Conservation (phyloP, 2,797 vertebrate species). For the Poeciliopsis gracilis region DNA sequence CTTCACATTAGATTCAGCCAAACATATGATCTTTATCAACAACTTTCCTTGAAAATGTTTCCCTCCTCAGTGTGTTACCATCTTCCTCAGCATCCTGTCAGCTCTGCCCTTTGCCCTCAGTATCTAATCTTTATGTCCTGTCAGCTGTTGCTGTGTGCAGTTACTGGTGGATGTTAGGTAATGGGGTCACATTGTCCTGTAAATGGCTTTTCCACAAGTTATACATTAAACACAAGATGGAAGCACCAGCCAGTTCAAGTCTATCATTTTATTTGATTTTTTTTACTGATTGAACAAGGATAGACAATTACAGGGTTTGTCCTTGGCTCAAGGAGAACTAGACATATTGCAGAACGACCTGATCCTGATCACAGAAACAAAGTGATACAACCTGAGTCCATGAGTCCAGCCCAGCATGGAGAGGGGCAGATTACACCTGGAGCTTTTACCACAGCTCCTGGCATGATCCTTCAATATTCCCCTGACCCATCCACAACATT, state of each 20-base stretch:
- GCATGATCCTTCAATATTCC: background rate
- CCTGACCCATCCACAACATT: background rate
- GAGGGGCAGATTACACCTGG: background rate
- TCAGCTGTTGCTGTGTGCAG: background rate
- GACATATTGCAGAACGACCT: background rate
- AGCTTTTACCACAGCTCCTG: background rate
- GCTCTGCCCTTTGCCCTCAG: background rate
- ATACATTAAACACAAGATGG: background rate
- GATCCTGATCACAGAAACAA: background rate
- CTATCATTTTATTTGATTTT: background rate
- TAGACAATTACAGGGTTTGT: background rate
- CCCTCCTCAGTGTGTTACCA: background rate
- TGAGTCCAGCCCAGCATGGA: background rate
- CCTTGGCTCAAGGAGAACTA: background rate
- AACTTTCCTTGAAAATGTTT: background rate
- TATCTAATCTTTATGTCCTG: background rate
- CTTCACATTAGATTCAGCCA: background rate
- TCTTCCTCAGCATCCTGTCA: background rate
- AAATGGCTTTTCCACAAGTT: background rate
- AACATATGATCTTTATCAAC: background rate
- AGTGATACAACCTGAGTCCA: background rate
- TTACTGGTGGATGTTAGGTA: background rate
- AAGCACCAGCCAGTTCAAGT: background rate
- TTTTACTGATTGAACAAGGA: background rate
- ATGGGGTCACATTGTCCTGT: background rate